Percentiles rank a stretch among this genome's conserved stretches.
These are phyloP conservation scores for Cyphomyrus discorhynchus DNA, from an alignment of 2,113 vertebrate genomes.

Conservation along the genomic window DNA sequence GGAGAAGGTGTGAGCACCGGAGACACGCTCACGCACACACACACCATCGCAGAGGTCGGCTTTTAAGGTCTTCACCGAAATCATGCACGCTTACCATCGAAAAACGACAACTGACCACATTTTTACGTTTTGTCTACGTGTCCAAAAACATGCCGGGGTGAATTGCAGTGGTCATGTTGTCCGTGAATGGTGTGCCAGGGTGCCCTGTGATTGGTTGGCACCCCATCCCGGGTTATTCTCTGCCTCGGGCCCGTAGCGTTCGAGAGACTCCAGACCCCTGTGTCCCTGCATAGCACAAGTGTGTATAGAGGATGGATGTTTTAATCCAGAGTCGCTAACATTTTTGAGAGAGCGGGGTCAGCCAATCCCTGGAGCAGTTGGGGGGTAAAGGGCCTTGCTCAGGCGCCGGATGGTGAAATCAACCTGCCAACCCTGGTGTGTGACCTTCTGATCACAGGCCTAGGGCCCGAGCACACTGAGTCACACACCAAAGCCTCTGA, in stretches of 20 bases:
- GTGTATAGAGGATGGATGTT: neutral
- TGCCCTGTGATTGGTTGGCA: neutral
- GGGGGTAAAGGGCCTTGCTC: neutral
- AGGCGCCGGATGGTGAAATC: neutral
- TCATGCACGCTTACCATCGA: neutral
- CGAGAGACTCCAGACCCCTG: neutral
- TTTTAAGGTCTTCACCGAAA: neutral
- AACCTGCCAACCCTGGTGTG: neutral
- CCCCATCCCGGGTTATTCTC: neutral
- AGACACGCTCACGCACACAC: neutral
- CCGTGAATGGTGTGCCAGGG: neutral
- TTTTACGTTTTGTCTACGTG: neutral
- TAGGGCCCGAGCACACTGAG: neutral
- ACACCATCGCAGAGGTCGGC: neutral
- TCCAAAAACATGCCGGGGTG: neutral
- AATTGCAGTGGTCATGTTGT: neutral
- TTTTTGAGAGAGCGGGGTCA: neutral
- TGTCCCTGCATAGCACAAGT: neutral
- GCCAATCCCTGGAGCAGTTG: neutral
- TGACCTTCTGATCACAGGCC: neutral
- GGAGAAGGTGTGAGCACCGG: conserved; percentile 69
- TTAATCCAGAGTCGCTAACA: neutral
- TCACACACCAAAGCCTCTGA: neutral
- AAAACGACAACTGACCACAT: neutral
- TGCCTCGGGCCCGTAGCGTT: neutral